A percentile compares a stretch with the other conserved stretches of the same genome.
phyloP scores from a whole-genome alignment of 1,140 invertebrate species.

The Wiebesia pumilae region DNA sequence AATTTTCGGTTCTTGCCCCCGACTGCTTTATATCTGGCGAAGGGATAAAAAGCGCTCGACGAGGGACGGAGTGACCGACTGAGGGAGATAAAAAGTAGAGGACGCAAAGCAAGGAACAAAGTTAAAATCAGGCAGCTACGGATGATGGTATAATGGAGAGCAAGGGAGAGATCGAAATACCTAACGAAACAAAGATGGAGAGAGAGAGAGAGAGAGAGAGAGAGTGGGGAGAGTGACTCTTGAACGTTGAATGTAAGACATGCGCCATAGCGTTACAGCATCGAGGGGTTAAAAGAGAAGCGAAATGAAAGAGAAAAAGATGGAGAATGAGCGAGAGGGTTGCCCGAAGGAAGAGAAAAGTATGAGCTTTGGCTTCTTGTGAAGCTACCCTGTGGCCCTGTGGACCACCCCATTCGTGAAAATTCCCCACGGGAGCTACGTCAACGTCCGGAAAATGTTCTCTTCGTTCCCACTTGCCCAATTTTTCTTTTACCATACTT shows the following conservation, averaged over 20 bases:
- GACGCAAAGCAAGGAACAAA: constrained; percentile 45
- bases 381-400: constrained; percentile 48
- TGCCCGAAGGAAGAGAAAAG: constrained; percentile 45
- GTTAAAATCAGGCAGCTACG: no score
- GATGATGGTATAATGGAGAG: constrained; percentile 40
- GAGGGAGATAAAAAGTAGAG: constrained; percentile 26
- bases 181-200: background rate
- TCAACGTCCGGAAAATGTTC: constrained; percentile 68
- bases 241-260: background rate
- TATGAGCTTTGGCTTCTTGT: background rate
- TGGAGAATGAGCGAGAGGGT: constrained; percentile 18
- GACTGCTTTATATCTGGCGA: constrained; percentile 51
- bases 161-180: constrained; percentile 24
- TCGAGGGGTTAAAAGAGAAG: background rate
- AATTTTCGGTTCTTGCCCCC: constrained; percentile 29
- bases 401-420: constrained; percentile 62
- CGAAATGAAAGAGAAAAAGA: constrained; percentile 37
- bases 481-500: constrained; percentile 1
- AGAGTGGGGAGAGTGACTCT: constrained; percentile 1
- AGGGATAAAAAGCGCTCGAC: constrained; percentile 53
- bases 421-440: constrained; percentile 71
- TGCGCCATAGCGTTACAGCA: background rate
- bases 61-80: constrained; percentile 28
- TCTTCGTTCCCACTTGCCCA: background rate
- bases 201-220: background rate